Evolutionary conservation across 1,140 invertebrate genomes (phyloP).

Genomic region (Chironomus striatipennis): DNA sequence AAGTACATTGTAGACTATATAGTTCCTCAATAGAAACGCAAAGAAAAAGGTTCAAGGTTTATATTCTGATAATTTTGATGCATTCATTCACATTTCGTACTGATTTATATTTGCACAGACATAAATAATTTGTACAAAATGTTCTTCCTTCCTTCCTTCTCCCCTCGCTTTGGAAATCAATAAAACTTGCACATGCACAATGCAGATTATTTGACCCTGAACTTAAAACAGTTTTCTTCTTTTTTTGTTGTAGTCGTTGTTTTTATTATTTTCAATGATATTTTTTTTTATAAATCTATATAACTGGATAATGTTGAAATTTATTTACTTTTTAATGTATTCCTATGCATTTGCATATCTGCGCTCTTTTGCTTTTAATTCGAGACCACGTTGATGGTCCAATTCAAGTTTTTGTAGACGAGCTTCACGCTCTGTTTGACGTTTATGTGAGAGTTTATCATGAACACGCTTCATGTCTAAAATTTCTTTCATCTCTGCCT

Average conservation of each 20-base stretch:
- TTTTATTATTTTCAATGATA: constrained; percentile 6
- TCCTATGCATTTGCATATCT: neutral
- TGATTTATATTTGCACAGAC: too few species aligned
- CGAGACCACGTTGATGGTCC: neutral
- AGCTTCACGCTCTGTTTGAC: constrained; percentile 41
- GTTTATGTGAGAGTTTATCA: constrained; percentile 60
- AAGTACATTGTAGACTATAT: too few species aligned
- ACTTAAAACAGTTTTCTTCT: neutral
- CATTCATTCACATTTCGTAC: too few species aligned
- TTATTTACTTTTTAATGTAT: neutral
- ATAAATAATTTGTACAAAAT: too few species aligned
- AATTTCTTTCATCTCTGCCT: constrained; percentile 89
- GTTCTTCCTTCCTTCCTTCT: too few species aligned
- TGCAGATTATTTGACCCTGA: neutral
- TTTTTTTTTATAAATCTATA: neutral
- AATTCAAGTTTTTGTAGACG: constrained; percentile 24
- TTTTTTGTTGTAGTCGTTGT: neutral
- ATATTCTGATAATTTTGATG: too few species aligned
- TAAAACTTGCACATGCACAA: constrained; percentile 6
- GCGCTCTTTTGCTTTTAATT: neutral
- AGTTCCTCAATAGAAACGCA: too few species aligned
- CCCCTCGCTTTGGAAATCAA: neutral
- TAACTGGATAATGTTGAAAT: neutral
- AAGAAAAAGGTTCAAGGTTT: too few species aligned
- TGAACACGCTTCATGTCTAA: constrained; percentile 83